Evolutionary conservation across 2,797 vertebrate species (phyloP), one percentile per base, ranked within the genome.

Genomic region (Tenualosa ilisha): DNA sequence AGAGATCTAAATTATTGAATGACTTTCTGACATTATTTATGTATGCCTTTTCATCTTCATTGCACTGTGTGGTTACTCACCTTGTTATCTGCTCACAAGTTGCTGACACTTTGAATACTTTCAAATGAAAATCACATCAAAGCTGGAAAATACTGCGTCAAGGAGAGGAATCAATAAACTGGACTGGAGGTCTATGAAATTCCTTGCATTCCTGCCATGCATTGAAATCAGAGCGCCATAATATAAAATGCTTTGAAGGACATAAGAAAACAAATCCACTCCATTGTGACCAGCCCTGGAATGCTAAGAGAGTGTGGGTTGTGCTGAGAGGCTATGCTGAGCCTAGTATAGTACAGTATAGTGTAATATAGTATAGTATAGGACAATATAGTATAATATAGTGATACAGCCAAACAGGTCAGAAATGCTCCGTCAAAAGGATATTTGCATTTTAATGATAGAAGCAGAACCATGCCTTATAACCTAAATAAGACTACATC

Each of bases 1-100:
- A 82, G 79, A 85, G 83, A 85, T 86, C 20, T 79, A 11, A 79
- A 79, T 79, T 79, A 79, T 79, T 79, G 72, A 79, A 17, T 11
- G 20, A 43, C 37, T 79, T 79, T 79, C 72, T 79, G 72, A 79
- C 40, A 79, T 79, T 46, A 79, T 79, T 40, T 79, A 79, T 79
- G 46, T 22, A 79, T 79, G 20, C 5, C 6, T 79, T 40, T 79
- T 79, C 40, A 79, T 79, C 13, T 46, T 46, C 26, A 79, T 22
- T 79, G 72, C 72, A 79, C 46, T 79, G 50, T 43, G 3, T 6
- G 3, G 12, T 79, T 43, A 40, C 1, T 43, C 72, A 46, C 5
- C 40, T 40, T 43, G 3, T 20, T 72, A 17, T 20, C 26, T 79
- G 8, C 20, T 79, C 40, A 43, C 17, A 46, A 6, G 20, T 46